Evolutionary conservation across 1,140 invertebrate species (phyloP).

Genomic region (Orchesella cincta): DNA sequence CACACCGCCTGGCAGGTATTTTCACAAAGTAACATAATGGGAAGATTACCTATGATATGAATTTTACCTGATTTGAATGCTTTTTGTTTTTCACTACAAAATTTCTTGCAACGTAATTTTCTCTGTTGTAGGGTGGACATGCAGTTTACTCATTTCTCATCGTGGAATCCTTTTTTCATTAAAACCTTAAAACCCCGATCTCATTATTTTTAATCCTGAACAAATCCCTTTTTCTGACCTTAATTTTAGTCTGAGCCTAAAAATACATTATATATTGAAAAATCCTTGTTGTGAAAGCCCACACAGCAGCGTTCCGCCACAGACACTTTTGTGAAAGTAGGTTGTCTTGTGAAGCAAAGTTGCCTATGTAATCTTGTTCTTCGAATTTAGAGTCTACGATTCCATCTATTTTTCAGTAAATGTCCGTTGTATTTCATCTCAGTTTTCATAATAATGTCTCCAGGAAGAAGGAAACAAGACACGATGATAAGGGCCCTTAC

Average conservation of each 20-base stretch:
- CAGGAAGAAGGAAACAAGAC: conserved; percentile 10
- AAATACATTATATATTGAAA: too few species aligned
- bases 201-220: conserved; percentile 8
- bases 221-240: conserved; percentile 3
- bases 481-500: not conserved
- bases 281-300: not conserved
- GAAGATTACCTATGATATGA: too few species aligned
- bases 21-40: too few species aligned
- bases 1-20: too few species aligned
- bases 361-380: not conserved
- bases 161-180: not conserved
- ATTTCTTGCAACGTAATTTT: too few species aligned
- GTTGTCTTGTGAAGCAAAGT: not conserved
- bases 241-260: not conserved
- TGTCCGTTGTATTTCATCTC: conserved; percentile 15
- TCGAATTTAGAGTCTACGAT: not conserved
- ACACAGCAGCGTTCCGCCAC: not conserved
- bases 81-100: too few species aligned
- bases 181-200: not conserved
- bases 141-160: not conserved
- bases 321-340: too few species aligned
- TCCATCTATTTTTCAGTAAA: conserved; percentile 24
- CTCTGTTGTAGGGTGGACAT: too few species aligned
- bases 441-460: conserved; percentile 24
- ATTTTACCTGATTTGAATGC: too few species aligned